Evolutionary conservation across 1,140 invertebrate genomes (phyloP).

Genomic region (Rhagoletis zephyria): DNA sequence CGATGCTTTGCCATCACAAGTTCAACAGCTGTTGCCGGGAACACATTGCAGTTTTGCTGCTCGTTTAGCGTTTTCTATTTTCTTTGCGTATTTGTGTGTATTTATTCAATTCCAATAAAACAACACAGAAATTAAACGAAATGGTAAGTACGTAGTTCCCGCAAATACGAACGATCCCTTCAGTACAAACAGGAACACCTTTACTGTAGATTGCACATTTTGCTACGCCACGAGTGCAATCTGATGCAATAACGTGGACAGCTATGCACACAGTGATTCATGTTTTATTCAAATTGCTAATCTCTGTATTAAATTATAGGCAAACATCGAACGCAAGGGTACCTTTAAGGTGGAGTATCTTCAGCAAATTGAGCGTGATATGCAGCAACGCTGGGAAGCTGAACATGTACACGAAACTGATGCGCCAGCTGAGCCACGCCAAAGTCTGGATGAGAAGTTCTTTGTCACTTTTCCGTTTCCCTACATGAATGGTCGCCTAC

Average conservation of each 20-base stretch:
- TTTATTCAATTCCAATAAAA: conserved; percentile 6
- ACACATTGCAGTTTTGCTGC: conserved; percentile 40
- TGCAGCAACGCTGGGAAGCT: conserved; percentile 88
- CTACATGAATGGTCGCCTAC: conserved; percentile 99
- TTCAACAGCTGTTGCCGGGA: not conserved
- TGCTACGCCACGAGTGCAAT: not conserved
- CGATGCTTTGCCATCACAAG: too few relatives aligned
- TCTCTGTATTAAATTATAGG: conserved; percentile 58
- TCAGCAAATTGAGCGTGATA: conserved; percentile 87
- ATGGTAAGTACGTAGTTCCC: not conserved
- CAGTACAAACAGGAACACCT: not conserved
- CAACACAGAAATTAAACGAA: not conserved
- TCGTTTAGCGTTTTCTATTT: not conserved
- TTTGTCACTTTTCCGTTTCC: conserved; percentile 97
- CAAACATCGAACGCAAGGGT: conserved; percentile 84
- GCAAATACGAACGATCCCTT: not conserved
- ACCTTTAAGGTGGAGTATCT: conserved; percentile 93
- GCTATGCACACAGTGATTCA: conserved; percentile 25
- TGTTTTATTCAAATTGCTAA: conserved; percentile 16
- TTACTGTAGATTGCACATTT: too few relatives aligned
- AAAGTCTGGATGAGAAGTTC: conserved; percentile 85
- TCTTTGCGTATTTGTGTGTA: not conserved
- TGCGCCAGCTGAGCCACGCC: conserved; percentile 78
- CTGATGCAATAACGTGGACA: conserved; percentile 44
- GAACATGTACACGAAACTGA: conserved; percentile 87